These are phyloP conservation scores for Aproaerema taeniolella DNA, from an alignment of 2,888 invertebrate genomes.

Conservation along the genomic window DNA sequence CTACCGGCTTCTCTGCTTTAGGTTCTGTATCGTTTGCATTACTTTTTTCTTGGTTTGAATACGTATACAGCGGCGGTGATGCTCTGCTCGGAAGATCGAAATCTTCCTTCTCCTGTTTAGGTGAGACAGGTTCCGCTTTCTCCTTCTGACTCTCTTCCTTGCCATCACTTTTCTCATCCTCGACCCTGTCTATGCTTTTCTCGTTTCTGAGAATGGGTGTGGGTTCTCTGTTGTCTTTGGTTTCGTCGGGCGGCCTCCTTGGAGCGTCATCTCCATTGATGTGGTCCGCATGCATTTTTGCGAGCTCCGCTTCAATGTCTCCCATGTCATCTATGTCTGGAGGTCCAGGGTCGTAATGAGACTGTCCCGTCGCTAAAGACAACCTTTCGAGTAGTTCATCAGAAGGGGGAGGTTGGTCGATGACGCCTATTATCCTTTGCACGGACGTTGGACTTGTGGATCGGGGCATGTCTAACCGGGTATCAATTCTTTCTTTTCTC, in stretches of 20 bases:
- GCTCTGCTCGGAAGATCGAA: constrained; percentile 83
- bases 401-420: constrained; percentile 45
- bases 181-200: constrained; percentile 12
- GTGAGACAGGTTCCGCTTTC: constrained; percentile 22
- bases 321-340: constrained; percentile 75
- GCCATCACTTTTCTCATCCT: constrained; percentile 23
- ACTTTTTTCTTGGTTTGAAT: constrained; percentile 84
- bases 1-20: constrained; percentile 24
- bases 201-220: constrained; percentile 40
- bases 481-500: constrained; percentile 60
- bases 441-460: constrained; percentile 63
- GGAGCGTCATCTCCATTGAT: constrained; percentile 55
- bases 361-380: constrained; percentile 40
- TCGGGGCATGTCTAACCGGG: constrained; percentile 62
- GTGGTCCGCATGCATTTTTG: constrained; percentile 79
- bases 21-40: constrained; percentile 60
- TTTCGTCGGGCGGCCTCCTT: constrained; percentile 30
- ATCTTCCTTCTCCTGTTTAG: constrained; percentile 51
- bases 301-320: constrained; percentile 83
- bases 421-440: constrained; percentile 65
- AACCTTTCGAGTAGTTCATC: constrained; percentile 49
- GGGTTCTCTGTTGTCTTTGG: constrained; percentile 45
- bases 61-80: constrained; percentile 86
- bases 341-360: constrained; percentile 51
- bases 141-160: constrained; percentile 18